A percentile compares a stretch with the other conserved stretches of the same genome.
Evolutionary conservation across 2,797 vertebrate genomes (phyloP).

Genomic region (Taenioides sp.): DNA sequence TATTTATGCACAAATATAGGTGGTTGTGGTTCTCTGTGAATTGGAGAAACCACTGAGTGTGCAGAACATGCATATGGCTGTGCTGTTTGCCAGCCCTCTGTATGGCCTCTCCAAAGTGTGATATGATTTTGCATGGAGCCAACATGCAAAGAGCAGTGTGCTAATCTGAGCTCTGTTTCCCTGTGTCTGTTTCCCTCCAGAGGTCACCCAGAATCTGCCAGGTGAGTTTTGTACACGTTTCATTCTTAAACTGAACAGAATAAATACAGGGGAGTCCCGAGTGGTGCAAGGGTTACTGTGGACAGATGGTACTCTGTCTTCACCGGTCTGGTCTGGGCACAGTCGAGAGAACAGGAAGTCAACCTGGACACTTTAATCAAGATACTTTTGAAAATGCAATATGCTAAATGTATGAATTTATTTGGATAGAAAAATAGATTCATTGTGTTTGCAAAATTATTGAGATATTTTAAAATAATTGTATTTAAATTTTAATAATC

Average conservation of each 20-base stretch:
- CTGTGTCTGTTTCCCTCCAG: constrained; percentile 72
- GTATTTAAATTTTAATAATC: no score
- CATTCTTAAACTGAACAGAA: background rate
- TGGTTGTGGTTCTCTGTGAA: background rate
- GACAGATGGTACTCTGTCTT: constrained; percentile 8
- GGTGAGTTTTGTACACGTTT: constrained; percentile 81
- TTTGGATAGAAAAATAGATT: background rate
- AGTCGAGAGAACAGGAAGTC: constrained; percentile 5
- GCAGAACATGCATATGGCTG: constrained; percentile 84
- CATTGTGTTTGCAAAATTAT: background rate
- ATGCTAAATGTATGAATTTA: background rate
- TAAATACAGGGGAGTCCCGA: background rate
- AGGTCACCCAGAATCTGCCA: constrained; percentile 87
- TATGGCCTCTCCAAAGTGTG: constrained; percentile 64
- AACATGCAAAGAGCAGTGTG: constrained; percentile 88
- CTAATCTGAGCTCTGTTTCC: constrained; percentile 77
- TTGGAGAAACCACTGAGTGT: constrained; percentile 6
- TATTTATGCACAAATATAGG: constrained; percentile 3
- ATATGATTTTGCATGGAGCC: constrained; percentile 86
- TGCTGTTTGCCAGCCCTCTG: constrained; percentile 52
- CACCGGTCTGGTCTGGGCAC: background rate
- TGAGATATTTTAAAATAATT: background rate
- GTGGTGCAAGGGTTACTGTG: background rate
- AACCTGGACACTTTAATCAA: background rate
- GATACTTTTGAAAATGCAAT: background rate